These are phyloP conservation scores for Contarinia nasturtii DNA, from an alignment of 1,140 invertebrate species.

Conservation along the genomic window DNA sequence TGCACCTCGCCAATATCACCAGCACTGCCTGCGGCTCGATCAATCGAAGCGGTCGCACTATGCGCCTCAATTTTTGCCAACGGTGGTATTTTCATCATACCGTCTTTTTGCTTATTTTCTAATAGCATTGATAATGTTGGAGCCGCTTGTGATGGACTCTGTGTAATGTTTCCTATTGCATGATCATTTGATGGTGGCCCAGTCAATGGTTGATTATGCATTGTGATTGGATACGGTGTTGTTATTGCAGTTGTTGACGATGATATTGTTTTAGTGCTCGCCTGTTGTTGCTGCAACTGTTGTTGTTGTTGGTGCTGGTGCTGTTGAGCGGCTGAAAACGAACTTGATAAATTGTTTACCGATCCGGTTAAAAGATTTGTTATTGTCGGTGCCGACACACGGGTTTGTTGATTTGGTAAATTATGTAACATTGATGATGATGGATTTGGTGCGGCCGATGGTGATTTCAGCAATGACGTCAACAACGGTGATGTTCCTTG, in stretches of 20 bases:
- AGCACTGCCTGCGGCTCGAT: neutral
- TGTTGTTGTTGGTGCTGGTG: conserved; percentile 7
- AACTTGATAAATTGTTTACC: conserved; percentile 8
- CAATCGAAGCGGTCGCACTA: neutral
- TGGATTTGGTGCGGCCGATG: conserved; percentile 26
- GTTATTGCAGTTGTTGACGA: no score
- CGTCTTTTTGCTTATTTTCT: conserved; percentile 28
- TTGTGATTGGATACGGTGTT: neutral
- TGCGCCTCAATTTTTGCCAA: neutral
- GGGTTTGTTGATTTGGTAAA: conserved; percentile 17
- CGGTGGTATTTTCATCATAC: neutral
- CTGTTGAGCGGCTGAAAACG: conserved; percentile 17
- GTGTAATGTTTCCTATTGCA: neutral
- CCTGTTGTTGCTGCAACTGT: neutral
- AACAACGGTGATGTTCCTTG: conserved; percentile 45
- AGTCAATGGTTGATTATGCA: conserved; percentile 1
- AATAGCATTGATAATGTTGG: conserved; percentile 44
- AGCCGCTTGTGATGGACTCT: conserved; percentile 36
- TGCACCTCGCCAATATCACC: neutral
- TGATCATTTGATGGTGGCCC: neutral
- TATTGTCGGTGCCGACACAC: conserved; percentile 28
- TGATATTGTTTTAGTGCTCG: conserved; percentile 1
- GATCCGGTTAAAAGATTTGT: conserved; percentile 28
- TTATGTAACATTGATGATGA: conserved; percentile 26
- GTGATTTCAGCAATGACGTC: conserved; percentile 64